phyloP scores from a whole-genome alignment of 2,797 vertebrate species.

The Anguilla megastoma region DNA sequence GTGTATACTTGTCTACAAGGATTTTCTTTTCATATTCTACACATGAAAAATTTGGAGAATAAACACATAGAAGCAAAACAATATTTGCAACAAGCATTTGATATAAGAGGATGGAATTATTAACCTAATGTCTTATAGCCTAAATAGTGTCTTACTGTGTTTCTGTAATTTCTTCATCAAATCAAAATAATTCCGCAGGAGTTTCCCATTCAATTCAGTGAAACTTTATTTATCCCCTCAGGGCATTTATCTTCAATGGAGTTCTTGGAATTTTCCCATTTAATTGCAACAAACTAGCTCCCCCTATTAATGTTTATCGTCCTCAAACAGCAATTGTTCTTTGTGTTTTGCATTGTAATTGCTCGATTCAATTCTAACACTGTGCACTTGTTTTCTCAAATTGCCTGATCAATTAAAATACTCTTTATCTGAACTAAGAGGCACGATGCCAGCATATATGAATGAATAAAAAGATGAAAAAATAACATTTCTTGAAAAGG shows the following conservation, averaged over 20 bases:
- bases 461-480: not conserved
- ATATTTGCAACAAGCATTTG: not conserved
- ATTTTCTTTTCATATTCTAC: not conserved
- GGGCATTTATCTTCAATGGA: not conserved
- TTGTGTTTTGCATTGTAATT: not conserved
- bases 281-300: not conserved
- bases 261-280: not conserved
- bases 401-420: not conserved
- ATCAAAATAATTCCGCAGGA: not conserved
- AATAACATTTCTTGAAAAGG: not conserved
- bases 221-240: not conserved
- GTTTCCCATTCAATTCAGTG: not conserved
- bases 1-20: constrained; percentile 11
- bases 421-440: not conserved
- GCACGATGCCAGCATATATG: not conserved
- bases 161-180: not conserved
- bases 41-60: not conserved
- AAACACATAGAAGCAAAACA: too few species aligned
- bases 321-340: not conserved
- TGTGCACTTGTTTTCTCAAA: not conserved
- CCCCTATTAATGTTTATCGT: not conserved
- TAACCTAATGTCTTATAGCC: not conserved
- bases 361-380: not conserved
- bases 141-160: not conserved
- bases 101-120: not conserved